These are phyloP conservation scores for Tapera naevia DNA, from an alignment of 2,797 vertebrate genomes.

Conservation along the genomic window DNA sequence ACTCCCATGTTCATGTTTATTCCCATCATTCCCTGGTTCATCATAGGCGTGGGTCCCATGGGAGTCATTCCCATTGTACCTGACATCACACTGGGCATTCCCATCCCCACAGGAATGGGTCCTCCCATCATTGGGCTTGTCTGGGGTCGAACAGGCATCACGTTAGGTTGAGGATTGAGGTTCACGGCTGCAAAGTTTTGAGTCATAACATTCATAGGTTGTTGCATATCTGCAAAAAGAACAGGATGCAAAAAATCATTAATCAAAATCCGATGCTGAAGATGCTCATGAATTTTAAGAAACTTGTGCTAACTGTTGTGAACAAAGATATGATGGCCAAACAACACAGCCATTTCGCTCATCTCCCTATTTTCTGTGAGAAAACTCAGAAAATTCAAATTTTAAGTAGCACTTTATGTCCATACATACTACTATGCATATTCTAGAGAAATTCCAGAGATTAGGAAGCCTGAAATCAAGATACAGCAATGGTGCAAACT, in stretches of 20 bases:
- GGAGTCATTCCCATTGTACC: slow-evolving; percentile 78
- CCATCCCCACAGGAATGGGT: slow-evolving; percentile 81
- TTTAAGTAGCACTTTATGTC: neutral
- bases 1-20: slow-evolving; percentile 79
- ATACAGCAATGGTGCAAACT: neutral
- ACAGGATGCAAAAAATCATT: neutral
- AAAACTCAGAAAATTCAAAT: neutral
- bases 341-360: accelerated
- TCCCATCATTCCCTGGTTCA: slow-evolving; percentile 81
- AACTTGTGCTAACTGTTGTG: neutral
- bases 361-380: accelerated
- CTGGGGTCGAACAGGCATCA: slow-evolving; percentile 80
- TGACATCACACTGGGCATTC: slow-evolving; percentile 75
- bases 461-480: neutral
- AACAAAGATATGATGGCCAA: accelerated
- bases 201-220: slow-evolving; percentile 84
- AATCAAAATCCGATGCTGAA: neutral
- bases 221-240: slow-evolving; percentile 80
- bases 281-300: neutral
- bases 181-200: slow-evolving; percentile 91
- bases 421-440: neutral
- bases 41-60: slow-evolving; percentile 72
- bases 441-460: neutral
- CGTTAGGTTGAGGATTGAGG: slow-evolving; percentile 83
- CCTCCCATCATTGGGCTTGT: slow-evolving; percentile 83